Percentiles rank a stretch among this genome's conserved stretches.
Conservation (phyloP, 2,113 vertebrate genomes). For the Otolemur garnettii region DNA sequence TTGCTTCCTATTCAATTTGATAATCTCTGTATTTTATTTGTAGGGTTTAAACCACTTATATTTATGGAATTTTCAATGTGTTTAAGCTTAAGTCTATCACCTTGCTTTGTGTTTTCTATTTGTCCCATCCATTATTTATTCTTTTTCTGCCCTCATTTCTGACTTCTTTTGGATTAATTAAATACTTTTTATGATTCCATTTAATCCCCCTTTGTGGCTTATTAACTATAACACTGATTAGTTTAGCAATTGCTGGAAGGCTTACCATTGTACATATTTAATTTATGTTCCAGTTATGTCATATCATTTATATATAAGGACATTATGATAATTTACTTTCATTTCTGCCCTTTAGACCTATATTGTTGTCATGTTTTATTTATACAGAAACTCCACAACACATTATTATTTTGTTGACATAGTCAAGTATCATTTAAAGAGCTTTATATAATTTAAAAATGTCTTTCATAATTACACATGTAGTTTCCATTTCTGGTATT, state of each 20-base stretch:
- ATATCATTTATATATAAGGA: not conserved
- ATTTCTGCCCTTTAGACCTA: not conserved
- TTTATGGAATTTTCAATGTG: not conserved
- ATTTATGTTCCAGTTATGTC: not conserved
- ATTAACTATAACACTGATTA: not conserved
- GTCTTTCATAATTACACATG: not conserved
- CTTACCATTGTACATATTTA: not conserved
- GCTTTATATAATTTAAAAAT: not conserved
- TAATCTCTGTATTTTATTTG: not conserved
- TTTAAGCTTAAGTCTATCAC: not conserved
- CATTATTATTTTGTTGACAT: not conserved
- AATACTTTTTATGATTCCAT: not conserved
- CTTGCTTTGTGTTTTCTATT: constrained; percentile 1
- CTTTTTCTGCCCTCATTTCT: not conserved
- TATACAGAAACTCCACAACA: not conserved
- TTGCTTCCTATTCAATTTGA: not conserved
- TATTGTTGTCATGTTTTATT: not conserved
- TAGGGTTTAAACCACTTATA: not conserved
- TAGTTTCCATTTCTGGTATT: not conserved
- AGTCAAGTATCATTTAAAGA: not conserved
- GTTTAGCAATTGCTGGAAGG: not conserved
- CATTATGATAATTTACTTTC: not conserved
- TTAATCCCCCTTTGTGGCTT: not conserved
- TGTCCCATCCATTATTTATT: not conserved
- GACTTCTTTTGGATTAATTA: not conserved